These are phyloP conservation scores for Tachina fera DNA, from an alignment of 2,888 invertebrate genomes.

Conservation along the genomic window DNA sequence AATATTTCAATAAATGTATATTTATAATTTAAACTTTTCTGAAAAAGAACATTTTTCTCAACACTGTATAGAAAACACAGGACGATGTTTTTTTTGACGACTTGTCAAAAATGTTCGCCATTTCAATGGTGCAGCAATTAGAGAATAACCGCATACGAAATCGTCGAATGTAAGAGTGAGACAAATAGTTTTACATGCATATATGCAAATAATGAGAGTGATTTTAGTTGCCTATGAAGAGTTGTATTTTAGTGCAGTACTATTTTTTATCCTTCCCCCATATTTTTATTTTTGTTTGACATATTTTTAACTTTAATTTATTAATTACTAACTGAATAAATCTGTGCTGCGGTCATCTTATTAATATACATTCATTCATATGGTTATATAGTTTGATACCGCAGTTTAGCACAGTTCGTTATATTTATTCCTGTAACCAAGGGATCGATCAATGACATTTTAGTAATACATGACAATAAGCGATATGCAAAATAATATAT, in stretches of 20 bases:
- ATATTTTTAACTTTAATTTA: not conserved
- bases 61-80: conserved; percentile 56
- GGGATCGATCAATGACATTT: not conserved
- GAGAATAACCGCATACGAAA: conserved; percentile 52
- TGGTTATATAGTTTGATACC: too few relatives aligned
- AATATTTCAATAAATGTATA: conserved; percentile 2
- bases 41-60: conserved; percentile 36
- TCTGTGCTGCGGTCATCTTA: too few relatives aligned
- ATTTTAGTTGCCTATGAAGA: conserved; percentile 18
- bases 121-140: conserved; percentile 66
- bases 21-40: conserved; percentile 48
- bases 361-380: too few relatives aligned
- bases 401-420: too few relatives aligned
- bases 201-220: conserved; percentile 58
- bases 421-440: too few relatives aligned
- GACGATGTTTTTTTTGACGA: conserved; percentile 61
- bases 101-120: conserved; percentile 72
- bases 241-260: conserved; percentile 55
- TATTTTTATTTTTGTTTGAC: not conserved
- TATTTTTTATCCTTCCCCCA: not conserved
- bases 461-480: not conserved
- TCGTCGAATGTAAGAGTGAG: conserved; percentile 36
- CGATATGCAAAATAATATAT: too few relatives aligned
- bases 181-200: conserved; percentile 21
- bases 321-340: too few relatives aligned